Evolutionary conservation across 1,140 invertebrate genomes (phyloP).

Genomic region (Cotesia glomerata): DNA sequence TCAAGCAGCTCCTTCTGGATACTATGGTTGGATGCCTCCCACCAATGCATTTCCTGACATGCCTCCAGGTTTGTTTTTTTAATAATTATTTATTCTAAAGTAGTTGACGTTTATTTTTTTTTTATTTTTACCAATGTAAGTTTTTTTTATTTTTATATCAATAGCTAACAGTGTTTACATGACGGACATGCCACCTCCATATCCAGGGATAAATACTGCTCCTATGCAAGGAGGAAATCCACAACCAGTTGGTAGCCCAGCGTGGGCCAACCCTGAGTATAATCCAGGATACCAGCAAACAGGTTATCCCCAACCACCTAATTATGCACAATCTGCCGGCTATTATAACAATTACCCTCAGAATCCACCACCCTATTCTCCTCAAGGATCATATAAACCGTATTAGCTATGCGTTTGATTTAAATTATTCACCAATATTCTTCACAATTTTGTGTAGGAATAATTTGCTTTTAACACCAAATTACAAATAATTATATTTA

Average conservation of each 20-base stretch:
- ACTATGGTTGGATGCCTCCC: constrained; percentile 93
- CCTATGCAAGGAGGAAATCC: constrained; percentile 52
- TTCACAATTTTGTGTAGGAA: neutral
- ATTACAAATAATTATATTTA: neutral
- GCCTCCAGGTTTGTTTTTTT: constrained; percentile 67
- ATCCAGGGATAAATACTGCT: constrained; percentile 79
- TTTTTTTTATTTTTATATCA: constrained; percentile 17
- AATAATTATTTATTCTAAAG: neutral
- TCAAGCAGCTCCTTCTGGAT: constrained; percentile 75
- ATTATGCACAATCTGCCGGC: constrained; percentile 40
- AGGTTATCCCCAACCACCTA: constrained; percentile 48
- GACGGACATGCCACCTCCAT: constrained; percentile 92
- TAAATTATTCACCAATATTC: constrained; percentile 33
- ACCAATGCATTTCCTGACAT: constrained; percentile 74
- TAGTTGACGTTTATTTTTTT: neutral
- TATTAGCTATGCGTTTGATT: constrained; percentile 13
- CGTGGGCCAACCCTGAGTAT: constrained; percentile 58
- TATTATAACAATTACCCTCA: constrained; percentile 43
- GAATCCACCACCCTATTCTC: constrained; percentile 52
- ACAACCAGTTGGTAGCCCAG: constrained; percentile 48
- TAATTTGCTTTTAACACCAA: neutral
- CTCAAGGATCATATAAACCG: constrained; percentile 36
- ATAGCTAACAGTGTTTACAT: constrained; percentile 87
- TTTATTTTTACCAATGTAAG: constrained; percentile 1
- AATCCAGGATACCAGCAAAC: constrained; percentile 53